These are phyloP conservation scores for Acronicta psi DNA, from an alignment of 2,888 invertebrate genomes.

Conservation along the genomic window DNA sequence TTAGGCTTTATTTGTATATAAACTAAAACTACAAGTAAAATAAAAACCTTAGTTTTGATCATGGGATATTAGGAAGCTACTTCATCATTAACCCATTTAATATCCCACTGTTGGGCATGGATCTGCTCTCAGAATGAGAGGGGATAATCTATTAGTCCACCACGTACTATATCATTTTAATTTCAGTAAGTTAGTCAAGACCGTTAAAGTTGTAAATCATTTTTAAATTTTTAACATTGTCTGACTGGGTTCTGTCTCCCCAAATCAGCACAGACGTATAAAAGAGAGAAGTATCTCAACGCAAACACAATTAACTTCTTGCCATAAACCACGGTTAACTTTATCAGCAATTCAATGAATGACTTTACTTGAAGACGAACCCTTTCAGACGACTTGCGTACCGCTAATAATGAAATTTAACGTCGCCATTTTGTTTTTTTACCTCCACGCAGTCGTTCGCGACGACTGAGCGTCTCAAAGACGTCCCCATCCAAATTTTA, in stretches of 20 bases:
- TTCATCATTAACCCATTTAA: no score
- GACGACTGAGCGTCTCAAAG: slow-evolving; percentile 30
- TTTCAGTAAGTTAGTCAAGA: no score
- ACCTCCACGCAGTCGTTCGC: slow-evolving; percentile 16
- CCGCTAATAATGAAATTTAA: slow-evolving; percentile 34
- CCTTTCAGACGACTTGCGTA: slow-evolving; percentile 10
- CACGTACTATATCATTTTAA: no score
- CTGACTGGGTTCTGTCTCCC: background rate
- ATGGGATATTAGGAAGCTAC: no score
- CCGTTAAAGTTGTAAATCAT: no score
- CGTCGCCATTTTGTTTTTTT: slow-evolving; percentile 35
- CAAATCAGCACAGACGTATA: background rate
- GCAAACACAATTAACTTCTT: slow-evolving; percentile 11
- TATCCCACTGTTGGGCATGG: no score
- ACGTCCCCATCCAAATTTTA: slow-evolving; percentile 44
- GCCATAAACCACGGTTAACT: slow-evolving; percentile 8
- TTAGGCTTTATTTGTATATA: no score
- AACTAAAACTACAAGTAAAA: no score
- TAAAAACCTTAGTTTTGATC: no score
- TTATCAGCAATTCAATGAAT: slow-evolving; percentile 31
- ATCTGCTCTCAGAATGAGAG: no score
- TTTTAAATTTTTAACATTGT: no score
- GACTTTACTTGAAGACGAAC: slow-evolving; percentile 7
- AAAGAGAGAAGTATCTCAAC: slow-evolving; percentile 2
- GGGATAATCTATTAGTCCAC: no score